phyloP scores from a whole-genome alignment of 2,888 invertebrate genomes.

The Metellina segmentata region DNA sequence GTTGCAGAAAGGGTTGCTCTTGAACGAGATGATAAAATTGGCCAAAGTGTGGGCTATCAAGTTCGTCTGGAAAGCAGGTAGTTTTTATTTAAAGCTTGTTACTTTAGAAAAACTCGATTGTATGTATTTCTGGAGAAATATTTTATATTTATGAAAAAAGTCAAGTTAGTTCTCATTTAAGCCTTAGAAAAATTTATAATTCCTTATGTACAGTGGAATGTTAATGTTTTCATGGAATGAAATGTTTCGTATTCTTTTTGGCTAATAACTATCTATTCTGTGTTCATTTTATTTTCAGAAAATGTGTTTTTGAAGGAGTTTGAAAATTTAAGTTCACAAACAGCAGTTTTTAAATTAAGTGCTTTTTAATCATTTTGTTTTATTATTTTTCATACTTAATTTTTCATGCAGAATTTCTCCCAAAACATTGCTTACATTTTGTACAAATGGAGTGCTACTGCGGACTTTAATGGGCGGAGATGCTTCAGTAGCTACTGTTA shows the following conservation, averaged over 20 bases:
- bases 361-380: not conserved
- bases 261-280: not conserved
- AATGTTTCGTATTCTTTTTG: not conserved
- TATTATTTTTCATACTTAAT: conserved; percentile 3
- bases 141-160: not conserved
- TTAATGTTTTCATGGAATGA: not conserved
- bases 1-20: conserved; percentile 94
- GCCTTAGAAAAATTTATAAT: not conserved
- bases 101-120: not conserved
- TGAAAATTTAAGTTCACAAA: too few relatives aligned
- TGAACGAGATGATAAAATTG: conserved; percentile 90
- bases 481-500: conserved; percentile 85
- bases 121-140: not conserved
- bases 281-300: not conserved
- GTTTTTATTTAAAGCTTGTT: conserved; percentile 47
- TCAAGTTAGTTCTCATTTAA: not conserved
- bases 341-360: not conserved
- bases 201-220: not conserved
- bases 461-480: conserved; percentile 92
- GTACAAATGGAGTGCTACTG: conserved; percentile 94
- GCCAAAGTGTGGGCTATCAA: conserved; percentile 92
- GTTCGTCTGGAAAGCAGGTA: conserved; percentile 92
- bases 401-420: conserved; percentile 85
- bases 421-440: conserved; percentile 91
- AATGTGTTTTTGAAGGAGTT: too few relatives aligned